phyloP scores from a whole-genome alignment of 2,888 invertebrate species.

The Smittia aterrima region DNA sequence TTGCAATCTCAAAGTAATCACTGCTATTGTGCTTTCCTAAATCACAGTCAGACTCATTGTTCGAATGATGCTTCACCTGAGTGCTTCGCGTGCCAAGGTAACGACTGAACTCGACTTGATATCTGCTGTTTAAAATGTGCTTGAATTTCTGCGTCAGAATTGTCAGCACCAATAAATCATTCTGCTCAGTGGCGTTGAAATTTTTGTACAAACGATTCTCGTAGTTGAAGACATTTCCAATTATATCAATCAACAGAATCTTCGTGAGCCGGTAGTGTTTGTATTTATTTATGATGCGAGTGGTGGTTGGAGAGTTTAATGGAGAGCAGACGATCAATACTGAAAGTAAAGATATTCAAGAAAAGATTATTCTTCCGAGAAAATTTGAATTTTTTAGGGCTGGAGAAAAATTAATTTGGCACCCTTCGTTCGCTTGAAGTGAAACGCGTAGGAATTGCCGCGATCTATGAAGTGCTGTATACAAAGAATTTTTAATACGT shows the following conservation, averaged over 20 bases:
- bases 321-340: constrained; percentile 37
- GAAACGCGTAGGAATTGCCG: background rate
- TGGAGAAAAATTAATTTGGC: constrained; percentile 15
- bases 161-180: constrained; percentile 52
- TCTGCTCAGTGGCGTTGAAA: constrained; percentile 46
- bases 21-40: background rate
- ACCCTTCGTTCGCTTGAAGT: background rate
- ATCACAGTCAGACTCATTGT: constrained; percentile 11
- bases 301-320: constrained; percentile 42
- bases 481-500: background rate
- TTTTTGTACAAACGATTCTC: constrained; percentile 51
- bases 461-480: background rate
- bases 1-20: background rate
- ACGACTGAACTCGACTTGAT: constrained; percentile 47
- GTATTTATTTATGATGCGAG: constrained; percentile 41
- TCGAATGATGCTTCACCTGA: background rate
- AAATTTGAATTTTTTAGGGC: background rate
- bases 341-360: constrained; percentile 3
- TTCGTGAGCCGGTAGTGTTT: constrained; percentile 47
- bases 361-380: background rate
- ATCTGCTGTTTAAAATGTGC: constrained; percentile 49
- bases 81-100: constrained; percentile 20
- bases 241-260: constrained; percentile 52
- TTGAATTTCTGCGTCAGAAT: constrained; percentile 54
- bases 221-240: constrained; percentile 52